Evolutionary conservation across 2,113 vertebrate species (phyloP).

Genomic region (Cromileptes altivelis): DNA sequence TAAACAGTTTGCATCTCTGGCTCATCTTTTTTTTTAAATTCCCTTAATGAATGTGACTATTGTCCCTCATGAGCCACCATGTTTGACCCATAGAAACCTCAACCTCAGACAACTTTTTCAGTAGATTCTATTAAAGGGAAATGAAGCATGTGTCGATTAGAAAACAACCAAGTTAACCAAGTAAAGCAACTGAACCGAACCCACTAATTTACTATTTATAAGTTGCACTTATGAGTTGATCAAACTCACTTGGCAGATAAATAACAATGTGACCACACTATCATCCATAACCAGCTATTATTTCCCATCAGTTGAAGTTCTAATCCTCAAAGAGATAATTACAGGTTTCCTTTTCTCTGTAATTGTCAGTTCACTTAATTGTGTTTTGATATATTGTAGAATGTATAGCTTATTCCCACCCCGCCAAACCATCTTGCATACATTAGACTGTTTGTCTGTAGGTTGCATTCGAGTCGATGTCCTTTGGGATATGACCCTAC

Average conservation of each 20-base stretch:
- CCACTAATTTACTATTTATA: conserved; percentile 62
- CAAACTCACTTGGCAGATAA: conserved; percentile 51
- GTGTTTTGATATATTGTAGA: conserved; percentile 67
- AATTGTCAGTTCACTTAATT: conserved; percentile 75
- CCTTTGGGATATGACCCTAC: conserved; percentile 66
- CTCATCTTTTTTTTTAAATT: neutral
- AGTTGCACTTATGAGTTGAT: conserved; percentile 50
- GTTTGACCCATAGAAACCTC: neutral
- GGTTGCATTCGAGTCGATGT: conserved; percentile 15
- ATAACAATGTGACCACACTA: conserved; percentile 58
- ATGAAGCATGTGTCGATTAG: conserved; percentile 2
- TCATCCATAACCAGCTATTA: conserved; percentile 62
- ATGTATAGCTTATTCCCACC: conserved; percentile 59
- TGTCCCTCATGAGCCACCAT: neutral
- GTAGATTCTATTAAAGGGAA: neutral
- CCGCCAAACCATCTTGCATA: conserved; percentile 23
- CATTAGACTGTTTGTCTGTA: conserved; percentile 47
- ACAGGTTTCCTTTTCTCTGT: conserved; percentile 55
- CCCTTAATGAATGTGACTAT: no score
- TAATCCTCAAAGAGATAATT: conserved; percentile 69
- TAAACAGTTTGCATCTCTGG: neutral
- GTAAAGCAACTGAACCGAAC: conserved; percentile 23
- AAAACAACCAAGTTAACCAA: conserved; percentile 20
- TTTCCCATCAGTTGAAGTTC: conserved; percentile 63
- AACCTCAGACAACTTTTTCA: neutral